phyloP scores from a whole-genome alignment of 2,888 invertebrate genomes.

The Anorthoa munda region DNA sequence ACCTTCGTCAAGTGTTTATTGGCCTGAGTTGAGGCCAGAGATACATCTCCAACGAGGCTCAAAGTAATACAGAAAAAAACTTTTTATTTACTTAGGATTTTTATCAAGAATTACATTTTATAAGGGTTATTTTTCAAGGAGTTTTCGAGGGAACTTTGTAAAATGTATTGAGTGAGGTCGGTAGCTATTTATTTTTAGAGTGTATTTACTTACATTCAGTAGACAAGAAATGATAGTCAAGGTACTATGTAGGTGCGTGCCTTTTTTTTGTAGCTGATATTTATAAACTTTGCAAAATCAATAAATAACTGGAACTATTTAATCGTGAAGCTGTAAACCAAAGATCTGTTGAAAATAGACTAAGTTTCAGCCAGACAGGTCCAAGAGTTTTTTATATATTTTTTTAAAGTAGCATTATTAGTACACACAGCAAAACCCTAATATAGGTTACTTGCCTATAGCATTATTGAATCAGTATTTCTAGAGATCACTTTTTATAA shows the following conservation, averaged over 20 bases:
- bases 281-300: background rate
- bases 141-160: background rate
- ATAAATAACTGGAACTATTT: background rate
- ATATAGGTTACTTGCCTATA: no score
- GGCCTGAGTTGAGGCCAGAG: slow-evolving; percentile 63
- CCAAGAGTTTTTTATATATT: no score
- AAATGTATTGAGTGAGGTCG: background rate
- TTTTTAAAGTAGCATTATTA: no score
- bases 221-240: background rate
- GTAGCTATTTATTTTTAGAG: background rate
- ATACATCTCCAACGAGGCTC: slow-evolving; percentile 46
- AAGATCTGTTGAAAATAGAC: no score
- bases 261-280: background rate
- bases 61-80: slow-evolving; percentile 39
- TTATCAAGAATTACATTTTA: slow-evolving; percentile 25
- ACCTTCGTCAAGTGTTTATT: slow-evolving; percentile 79
- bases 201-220: background rate
- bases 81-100: slow-evolving; percentile 54
- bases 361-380: no score
- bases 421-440: no score
- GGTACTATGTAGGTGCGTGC: no score
- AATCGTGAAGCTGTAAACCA: no score
- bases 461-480: no score
- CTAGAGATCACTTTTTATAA: no score
- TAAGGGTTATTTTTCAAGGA: background rate